Percentiles rank a stretch among this genome's conserved stretches.
Evolutionary conservation across 1,140 invertebrate genomes (phyloP).

Genomic region (Pseudomyrmex sp.): DNA sequence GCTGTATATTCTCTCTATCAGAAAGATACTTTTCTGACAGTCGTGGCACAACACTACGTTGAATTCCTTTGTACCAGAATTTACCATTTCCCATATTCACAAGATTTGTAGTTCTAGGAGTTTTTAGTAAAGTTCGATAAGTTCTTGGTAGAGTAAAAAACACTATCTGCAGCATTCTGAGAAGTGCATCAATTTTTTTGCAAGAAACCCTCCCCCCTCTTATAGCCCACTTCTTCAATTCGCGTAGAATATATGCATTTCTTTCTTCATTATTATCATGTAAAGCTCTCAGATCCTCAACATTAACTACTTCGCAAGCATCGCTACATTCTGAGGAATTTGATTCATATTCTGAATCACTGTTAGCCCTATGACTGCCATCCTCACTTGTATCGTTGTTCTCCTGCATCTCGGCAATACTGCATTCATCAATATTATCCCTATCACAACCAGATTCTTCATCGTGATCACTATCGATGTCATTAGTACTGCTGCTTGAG

Average conservation of each 20-base stretch:
- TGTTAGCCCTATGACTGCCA: no score
- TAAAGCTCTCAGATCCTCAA: neutral
- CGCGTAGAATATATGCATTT: neutral
- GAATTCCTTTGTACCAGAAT: slow-evolving; percentile 19
- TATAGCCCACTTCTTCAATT: slow-evolving; percentile 23
- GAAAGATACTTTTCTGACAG: slow-evolving; percentile 18
- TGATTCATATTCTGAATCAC: neutral
- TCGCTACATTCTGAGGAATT: neutral
- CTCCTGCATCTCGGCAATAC: neutral
- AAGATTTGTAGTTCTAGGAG: slow-evolving; percentile 4
- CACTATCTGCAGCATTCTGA: neutral
- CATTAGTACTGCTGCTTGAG: neutral
- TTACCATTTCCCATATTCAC: neutral
- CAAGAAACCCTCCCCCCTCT: neutral
- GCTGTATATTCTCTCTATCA: neutral
- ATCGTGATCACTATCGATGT: neutral
- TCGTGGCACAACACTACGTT: neutral
- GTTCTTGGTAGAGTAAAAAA: no score
- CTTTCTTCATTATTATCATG: slow-evolving; percentile 7
- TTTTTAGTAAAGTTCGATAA: slow-evolving; percentile 4
- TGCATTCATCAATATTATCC: neutral
- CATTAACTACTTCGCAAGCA: neutral
- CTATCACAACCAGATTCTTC: neutral
- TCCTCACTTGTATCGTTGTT: no score
- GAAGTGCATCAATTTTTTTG: slow-evolving; percentile 30